Evolutionary conservation across 2,797 vertebrate species (phyloP).

Genomic region (Pygocentrus nattereri): DNA sequence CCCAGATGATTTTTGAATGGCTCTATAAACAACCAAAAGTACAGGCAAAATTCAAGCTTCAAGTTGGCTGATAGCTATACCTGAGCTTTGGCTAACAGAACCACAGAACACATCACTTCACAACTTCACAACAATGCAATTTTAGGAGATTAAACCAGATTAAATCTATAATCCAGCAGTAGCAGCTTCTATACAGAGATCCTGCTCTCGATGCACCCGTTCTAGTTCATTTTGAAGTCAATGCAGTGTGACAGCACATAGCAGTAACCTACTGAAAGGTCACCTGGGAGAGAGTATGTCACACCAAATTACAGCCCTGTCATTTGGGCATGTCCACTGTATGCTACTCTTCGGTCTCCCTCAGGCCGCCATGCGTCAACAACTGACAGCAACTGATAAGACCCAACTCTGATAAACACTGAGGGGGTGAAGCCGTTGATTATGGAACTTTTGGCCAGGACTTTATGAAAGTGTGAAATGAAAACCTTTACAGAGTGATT

Average conservation of each 20-base stretch:
- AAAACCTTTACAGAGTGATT: neutral
- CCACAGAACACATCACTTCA: too few species aligned
- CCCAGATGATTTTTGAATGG: too few species aligned
- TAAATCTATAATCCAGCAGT: neutral
- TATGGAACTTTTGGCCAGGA: neutral
- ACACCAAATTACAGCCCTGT: conserved; percentile 45
- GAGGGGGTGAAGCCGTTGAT: conserved; percentile 15
- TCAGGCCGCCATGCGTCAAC: conserved; percentile 43
- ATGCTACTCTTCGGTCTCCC: conserved; percentile 43
- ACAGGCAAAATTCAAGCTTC: neutral
- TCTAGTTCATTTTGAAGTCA: conserved; percentile 35
- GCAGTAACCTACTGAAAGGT: conserved; percentile 46
- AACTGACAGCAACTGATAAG: conserved; percentile 45
- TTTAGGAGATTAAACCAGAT: neutral
- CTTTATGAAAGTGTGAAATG: neutral
- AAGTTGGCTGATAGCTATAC: too few species aligned
- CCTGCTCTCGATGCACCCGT: conserved; percentile 1
- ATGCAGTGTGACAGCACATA: conserved; percentile 33
- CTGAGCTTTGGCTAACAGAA: too few species aligned
- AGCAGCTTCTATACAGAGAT: neutral
- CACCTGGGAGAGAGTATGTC: conserved; percentile 42
- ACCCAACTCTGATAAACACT: conserved; percentile 41
- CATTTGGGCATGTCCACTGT: conserved; percentile 47
- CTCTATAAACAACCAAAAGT: neutral
- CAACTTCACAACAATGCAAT: too few species aligned